Conservation (phyloP, 2,888 invertebrate genomes). For the Xiphydria camelus region DNA sequence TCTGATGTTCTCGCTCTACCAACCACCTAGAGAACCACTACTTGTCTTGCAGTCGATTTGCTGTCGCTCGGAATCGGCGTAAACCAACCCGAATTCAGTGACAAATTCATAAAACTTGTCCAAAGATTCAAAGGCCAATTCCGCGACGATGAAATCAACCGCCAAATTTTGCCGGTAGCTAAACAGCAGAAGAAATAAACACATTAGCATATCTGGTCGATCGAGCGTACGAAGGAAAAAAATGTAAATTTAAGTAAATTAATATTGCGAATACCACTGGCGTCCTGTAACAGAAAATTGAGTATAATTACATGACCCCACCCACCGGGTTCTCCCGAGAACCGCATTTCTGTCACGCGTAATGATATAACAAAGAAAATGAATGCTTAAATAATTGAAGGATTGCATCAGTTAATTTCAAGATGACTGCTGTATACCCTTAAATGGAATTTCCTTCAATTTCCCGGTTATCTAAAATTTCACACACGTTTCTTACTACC, state of each 20-base stretch:
- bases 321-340: too few species aligned
- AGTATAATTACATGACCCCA: slow-evolving; percentile 33
- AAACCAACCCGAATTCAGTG: slow-evolving; percentile 76
- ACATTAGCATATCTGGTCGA: too few species aligned
- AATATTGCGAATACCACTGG: slow-evolving; percentile 25
- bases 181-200: slow-evolving; percentile 61
- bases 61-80: slow-evolving; percentile 70
- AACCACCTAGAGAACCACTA: slow-evolving; percentile 56
- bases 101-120: slow-evolving; percentile 89
- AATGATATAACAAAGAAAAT: too few species aligned
- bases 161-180: slow-evolving; percentile 94
- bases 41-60: slow-evolving; percentile 91
- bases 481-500: too few species aligned
- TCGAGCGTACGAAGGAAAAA: slow-evolving; percentile 9
- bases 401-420: too few species aligned
- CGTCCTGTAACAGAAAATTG: slow-evolving; percentile 54
- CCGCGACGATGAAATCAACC: slow-evolving; percentile 81
- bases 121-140: slow-evolving; percentile 84
- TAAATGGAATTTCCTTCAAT: too few species aligned
- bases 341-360: too few species aligned
- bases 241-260: slow-evolving; percentile 21
- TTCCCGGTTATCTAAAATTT: too few species aligned
- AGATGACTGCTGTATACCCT: too few species aligned
- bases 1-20: slow-evolving; percentile 36
- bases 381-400: too few species aligned